phyloP scores from a whole-genome alignment of 2,888 invertebrate species.

The Trilocha varians region DNA sequence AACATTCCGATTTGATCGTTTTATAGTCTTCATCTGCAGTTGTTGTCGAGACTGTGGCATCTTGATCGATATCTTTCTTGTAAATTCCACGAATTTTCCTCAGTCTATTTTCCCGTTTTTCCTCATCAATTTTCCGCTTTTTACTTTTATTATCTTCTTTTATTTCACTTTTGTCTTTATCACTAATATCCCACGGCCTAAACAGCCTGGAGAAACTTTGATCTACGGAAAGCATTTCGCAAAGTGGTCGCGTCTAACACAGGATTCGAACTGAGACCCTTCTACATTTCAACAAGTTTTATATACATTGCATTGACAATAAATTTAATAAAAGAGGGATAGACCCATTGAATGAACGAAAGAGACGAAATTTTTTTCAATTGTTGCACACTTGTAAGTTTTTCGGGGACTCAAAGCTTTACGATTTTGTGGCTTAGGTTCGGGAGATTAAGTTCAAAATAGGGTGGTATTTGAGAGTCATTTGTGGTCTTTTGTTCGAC shows the following conservation, averaged over 20 bases:
- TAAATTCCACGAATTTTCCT: constrained; percentile 61
- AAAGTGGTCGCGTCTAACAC: constrained; percentile 41
- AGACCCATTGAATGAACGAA: constrained; percentile 59
- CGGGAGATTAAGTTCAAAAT: constrained; percentile 16
- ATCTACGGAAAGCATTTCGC: constrained; percentile 46
- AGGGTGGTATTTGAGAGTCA: constrained; percentile 11
- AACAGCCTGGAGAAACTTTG: constrained; percentile 70
- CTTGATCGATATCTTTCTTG: constrained; percentile 59
- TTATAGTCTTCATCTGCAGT: constrained; percentile 45
- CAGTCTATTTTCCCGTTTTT: constrained; percentile 51
- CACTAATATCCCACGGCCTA: constrained; percentile 75
- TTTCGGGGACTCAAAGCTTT: constrained; percentile 16
- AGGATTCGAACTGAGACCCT: constrained; percentile 56
- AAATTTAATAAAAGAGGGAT: constrained; percentile 72
- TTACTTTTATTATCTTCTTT: constrained; percentile 26
- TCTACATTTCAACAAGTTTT: constrained; percentile 65
- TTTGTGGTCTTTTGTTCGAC: constrained; percentile 21
- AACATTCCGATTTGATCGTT: constrained; percentile 15
- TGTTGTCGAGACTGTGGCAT: constrained; percentile 73
- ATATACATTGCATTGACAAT: constrained; percentile 69
- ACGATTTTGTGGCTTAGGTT: constrained; percentile 20
- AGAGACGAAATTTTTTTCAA: constrained; percentile 72
- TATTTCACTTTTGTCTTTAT: constrained; percentile 25
- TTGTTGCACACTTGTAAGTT: constrained; percentile 62
- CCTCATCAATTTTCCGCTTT: constrained; percentile 37